These are phyloP conservation scores for Leucopsar rothschildi DNA, from an alignment of 2,113 vertebrate species.

Conservation along the genomic window DNA sequence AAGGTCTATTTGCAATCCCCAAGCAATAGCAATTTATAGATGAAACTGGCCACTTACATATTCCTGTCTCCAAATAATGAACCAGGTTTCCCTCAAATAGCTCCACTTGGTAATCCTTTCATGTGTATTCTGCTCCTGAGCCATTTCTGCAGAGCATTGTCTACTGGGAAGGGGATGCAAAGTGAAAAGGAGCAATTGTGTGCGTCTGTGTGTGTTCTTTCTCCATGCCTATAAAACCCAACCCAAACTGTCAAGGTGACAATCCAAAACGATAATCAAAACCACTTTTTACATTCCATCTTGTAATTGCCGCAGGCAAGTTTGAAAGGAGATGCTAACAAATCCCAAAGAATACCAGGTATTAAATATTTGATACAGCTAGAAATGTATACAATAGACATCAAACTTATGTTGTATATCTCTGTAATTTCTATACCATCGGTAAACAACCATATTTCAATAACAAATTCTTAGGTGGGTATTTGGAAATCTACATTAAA, in stretches of 20 bases:
- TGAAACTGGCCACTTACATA: constrained; percentile 12
- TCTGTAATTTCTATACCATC: constrained; percentile 64
- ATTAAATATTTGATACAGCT: constrained; percentile 81
- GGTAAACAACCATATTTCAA: constrained; percentile 49
- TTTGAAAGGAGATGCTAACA: constrained; percentile 83
- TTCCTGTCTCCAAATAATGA: constrained; percentile 34
- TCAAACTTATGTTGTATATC: constrained; percentile 58
- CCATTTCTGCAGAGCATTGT: constrained; percentile 64
- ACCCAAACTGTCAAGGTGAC: constrained; percentile 81
- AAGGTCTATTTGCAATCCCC: neutral
- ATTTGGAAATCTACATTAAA: constrained; percentile 47
- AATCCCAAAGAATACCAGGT: constrained; percentile 78
- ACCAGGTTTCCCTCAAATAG: constrained; percentile 35
- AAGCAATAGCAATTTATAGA: constrained; percentile 1
- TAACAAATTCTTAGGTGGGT: constrained; percentile 28
- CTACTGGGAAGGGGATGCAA: constrained; percentile 63
- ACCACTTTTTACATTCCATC: constrained; percentile 77
- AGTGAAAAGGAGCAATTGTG: constrained; percentile 54
- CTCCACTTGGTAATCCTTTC: constrained; percentile 67
- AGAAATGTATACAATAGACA: constrained; percentile 72
- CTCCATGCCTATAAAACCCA: constrained; percentile 69
- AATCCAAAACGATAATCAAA: constrained; percentile 86
- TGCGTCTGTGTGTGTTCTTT: constrained; percentile 65
- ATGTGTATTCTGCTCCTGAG: constrained; percentile 68
- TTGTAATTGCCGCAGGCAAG: constrained; percentile 81